Percentiles rank a stretch among this genome's conserved stretches.
Conservation (phyloP, 2,797 vertebrate genomes). For the Spea hammondii region DNA sequence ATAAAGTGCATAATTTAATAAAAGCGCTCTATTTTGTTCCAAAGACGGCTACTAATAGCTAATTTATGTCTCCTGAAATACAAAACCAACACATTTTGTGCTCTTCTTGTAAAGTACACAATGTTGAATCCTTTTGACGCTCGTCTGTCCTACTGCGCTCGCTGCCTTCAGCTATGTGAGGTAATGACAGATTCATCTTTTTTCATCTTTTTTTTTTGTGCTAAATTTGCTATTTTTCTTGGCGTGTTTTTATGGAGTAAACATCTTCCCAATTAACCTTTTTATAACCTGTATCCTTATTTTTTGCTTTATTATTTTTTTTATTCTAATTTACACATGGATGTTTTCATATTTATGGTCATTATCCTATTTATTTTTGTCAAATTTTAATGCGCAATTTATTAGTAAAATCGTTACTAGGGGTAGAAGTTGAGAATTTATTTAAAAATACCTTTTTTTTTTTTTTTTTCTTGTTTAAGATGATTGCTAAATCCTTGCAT, state of each 20-base stretch:
- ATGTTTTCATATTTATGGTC: too few species aligned
- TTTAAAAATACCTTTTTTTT: not conserved
- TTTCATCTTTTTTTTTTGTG: not conserved
- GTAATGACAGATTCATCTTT: conserved; percentile 55
- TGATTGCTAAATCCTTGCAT: not conserved
- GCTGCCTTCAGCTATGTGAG: conserved; percentile 60
- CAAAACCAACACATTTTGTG: not conserved
- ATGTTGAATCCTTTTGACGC: conserved; percentile 1
- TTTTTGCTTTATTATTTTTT: too few species aligned
- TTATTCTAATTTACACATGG: too few species aligned
- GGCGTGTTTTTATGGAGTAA: too few species aligned
- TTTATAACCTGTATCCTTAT: too few species aligned
- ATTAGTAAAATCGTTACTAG: too few species aligned
- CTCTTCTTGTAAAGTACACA: conserved; percentile 5
- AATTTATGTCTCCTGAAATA: conserved; percentile 5
- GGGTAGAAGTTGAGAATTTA: too few species aligned
- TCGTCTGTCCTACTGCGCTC: conserved; percentile 27
- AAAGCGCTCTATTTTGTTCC: conserved; percentile 23
- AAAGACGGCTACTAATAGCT: conserved; percentile 29
- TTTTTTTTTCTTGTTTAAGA: not conserved
- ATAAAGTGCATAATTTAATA: conserved; percentile 53
- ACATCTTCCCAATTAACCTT: too few species aligned
- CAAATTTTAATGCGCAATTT: too few species aligned
- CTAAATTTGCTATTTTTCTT: not conserved
- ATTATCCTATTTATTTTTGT: too few species aligned